phyloP scores from a whole-genome alignment of 2,888 invertebrate genomes.

The Cremastinae sp. region DNA sequence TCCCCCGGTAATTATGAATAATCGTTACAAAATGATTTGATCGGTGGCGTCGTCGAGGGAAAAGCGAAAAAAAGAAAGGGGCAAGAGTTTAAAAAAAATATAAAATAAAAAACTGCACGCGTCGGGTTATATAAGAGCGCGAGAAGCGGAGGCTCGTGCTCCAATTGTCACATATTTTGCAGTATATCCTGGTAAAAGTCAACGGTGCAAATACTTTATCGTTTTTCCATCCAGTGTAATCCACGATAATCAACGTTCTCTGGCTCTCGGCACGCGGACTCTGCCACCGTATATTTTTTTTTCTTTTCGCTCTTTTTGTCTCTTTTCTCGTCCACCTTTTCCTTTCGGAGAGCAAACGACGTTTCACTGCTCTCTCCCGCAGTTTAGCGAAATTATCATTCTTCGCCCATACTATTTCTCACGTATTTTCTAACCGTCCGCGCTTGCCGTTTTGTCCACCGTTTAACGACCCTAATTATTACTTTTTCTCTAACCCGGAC shows the following conservation, averaged over 20 bases:
- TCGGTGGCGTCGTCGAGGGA: neutral
- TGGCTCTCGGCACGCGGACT: constrained; percentile 11
- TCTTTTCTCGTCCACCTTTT: constrained; percentile 30
- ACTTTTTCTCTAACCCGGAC: neutral
- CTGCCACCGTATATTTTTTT: constrained; percentile 2
- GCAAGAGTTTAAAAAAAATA: neutral
- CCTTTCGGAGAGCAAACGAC: constrained; percentile 27
- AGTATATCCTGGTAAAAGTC: constrained; percentile 17
- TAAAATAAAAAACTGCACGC: neutral
- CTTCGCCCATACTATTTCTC: constrained; percentile 14
- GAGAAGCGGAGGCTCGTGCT: neutral
- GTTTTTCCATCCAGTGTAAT: constrained; percentile 36
- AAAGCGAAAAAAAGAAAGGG: neutral
- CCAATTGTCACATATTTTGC: constrained; percentile 32
- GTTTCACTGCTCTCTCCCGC: constrained; percentile 12
- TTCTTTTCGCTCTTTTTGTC: neutral
- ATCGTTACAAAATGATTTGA: too few species aligned
- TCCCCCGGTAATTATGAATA: too few species aligned
- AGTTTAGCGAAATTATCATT: constrained; percentile 18
- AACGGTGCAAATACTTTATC: constrained; percentile 18
- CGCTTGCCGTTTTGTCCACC: constrained; percentile 28
- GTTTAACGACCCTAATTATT: constrained; percentile 1
- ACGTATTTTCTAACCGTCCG: constrained; percentile 18
- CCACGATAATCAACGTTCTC: constrained; percentile 40
- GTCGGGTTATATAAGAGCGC: constrained; percentile 13